Conservation (phyloP, 2,888 invertebrate species). For the Synergus itoensis region DNA sequence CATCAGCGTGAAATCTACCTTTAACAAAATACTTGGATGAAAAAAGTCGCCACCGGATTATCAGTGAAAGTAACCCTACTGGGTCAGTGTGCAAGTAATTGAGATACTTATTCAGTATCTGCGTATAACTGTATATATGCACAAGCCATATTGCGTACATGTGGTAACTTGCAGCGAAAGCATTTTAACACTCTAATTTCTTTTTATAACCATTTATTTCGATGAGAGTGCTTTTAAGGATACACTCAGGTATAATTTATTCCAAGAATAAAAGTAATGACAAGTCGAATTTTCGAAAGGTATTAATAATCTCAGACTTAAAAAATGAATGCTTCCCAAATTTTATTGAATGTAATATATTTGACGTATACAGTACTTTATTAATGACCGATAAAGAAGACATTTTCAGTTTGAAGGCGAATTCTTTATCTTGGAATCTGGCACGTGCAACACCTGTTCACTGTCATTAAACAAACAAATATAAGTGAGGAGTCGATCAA, state of each 20-base stretch:
- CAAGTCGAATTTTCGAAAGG: not conserved
- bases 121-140: conserved; percentile 20
- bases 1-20: conserved; percentile 41
- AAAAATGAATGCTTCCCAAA: not conserved
- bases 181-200: conserved; percentile 32
- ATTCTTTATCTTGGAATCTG: not conserved
- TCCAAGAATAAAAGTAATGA: not conserved
- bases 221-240: not conserved
- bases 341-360: not conserved
- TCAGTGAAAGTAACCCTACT: conserved; percentile 56
- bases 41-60: conserved; percentile 49
- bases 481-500: no score
- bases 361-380: not conserved
- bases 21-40: conserved; percentile 36
- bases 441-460: not conserved
- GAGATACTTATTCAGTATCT: conserved; percentile 51
- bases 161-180: conserved; percentile 19
- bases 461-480: no score
- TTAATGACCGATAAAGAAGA: not conserved
- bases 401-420: not conserved
- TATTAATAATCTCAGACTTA: not conserved
- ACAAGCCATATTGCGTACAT: not conserved
- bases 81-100: conserved; percentile 50
- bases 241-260: not conserved
- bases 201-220: conserved; percentile 20